A percentile compares a stretch with the other conserved stretches of the same genome.
phyloP scores from a whole-genome alignment of 2,113 vertebrate species.

The Zapus hudsonius region DNA sequence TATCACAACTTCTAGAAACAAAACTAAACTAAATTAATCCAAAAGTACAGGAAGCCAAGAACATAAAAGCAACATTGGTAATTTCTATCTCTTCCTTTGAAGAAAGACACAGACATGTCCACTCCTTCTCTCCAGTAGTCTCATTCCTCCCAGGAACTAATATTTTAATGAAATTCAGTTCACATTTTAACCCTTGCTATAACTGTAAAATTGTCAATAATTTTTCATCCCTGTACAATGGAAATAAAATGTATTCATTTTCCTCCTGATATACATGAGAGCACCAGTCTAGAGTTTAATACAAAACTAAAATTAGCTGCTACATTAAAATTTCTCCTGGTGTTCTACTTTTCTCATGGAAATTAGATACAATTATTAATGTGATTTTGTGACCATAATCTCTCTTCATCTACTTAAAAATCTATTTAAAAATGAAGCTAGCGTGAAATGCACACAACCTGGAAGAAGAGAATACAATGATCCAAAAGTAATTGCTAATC shows the following conservation, averaged over 20 bases:
- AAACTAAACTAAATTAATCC: too few relatives aligned
- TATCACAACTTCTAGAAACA: too few relatives aligned
- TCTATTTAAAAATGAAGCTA: slow-evolving; percentile 17
- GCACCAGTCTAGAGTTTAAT: slow-evolving; percentile 15
- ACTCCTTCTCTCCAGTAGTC: neutral
- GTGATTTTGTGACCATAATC: neutral
- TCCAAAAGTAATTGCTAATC: neutral
- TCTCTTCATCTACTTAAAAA: slow-evolving; percentile 33
- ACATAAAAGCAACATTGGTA: neutral
- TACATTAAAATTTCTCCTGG: slow-evolving; percentile 36
- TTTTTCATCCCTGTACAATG: neutral
- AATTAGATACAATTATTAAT: slow-evolving; percentile 29
- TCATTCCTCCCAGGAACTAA: slow-evolving; percentile 25
- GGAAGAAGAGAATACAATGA: neutral
- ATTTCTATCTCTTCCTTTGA: neutral
- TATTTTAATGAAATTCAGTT: slow-evolving; percentile 44
- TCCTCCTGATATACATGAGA: neutral
- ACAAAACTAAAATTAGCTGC: slow-evolving; percentile 55
- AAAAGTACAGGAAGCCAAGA: too few relatives aligned
- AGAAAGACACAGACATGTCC: neutral
- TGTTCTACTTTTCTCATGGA: slow-evolving; percentile 35
- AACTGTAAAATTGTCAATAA: neutral
- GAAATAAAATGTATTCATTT: slow-evolving; percentile 50
- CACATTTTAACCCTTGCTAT: slow-evolving; percentile 31
- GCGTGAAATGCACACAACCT: neutral